Evolutionary conservation across 1,140 invertebrate genomes (phyloP), one percentile per base, ranked within the genome.

Genomic region (Cherax quadricarinatus): DNA sequence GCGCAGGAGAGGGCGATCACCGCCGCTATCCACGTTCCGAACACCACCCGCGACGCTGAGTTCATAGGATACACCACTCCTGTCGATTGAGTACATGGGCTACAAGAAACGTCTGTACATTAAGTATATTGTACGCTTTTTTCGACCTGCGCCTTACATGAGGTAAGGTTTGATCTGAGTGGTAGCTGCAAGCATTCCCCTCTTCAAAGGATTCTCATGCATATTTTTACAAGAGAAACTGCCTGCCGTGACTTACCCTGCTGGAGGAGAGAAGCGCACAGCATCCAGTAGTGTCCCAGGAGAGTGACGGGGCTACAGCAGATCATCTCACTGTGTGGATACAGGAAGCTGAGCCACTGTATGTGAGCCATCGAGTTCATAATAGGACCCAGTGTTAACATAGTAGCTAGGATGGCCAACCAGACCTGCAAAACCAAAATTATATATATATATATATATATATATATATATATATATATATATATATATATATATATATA

Each of bases 61-160:
- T 48, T 86, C 84, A 86, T 73, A 62, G 84, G 84, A 62, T 86
- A 86, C 24, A 30, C 48, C 60, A 86, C 84, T 16, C 84, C 84
- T 86, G 84, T 0, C n/a, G 21, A 16, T 1, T 12, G 53, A 14
- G 30, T 2, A 18, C 48, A 51, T 80, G 48, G 2, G 78, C n/a
- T 80, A 9, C 48, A 41, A 7, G 12, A 24, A n/a, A 12, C 21
- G 5, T 78, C 41, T 24, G 21, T 10, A 78, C n/a, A 10, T 78
- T 10, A 4, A 9, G 30, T 9, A 18, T 10, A 18, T 5, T 41
- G 12, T 14, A 57, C 53, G 6, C 3, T 57, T 57, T 57, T 57
- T 7, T 57, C 53, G 53, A 57, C 6, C 53, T 41, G 30, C 30
- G 0, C 30, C 30, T 41, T 41, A 1, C 0, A 41, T 41, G 30